Conservation (phyloP, 2,797 vertebrate genomes). For the Helarctos malayanus region DNA sequence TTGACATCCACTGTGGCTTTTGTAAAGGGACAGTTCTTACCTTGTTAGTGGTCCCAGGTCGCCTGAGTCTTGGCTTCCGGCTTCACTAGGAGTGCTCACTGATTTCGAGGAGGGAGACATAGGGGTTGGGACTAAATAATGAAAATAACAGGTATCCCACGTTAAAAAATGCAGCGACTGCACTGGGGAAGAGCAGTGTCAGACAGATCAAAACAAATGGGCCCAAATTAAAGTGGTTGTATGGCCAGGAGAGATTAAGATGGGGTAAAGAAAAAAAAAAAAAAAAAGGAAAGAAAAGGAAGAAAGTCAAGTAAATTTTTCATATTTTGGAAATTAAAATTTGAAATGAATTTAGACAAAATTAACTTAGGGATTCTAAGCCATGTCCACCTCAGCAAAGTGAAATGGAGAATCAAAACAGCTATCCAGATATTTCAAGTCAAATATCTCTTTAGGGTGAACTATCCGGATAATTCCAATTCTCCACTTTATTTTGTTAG, state of each 20-base stretch:
- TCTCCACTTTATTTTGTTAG: slow-evolving; percentile 82
- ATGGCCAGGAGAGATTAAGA: slow-evolving; percentile 91
- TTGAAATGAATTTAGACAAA: slow-evolving; percentile 88
- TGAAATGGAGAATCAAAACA: slow-evolving; percentile 76
- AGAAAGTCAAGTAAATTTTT: slow-evolving; percentile 91
- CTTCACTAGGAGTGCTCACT: slow-evolving; percentile 95
- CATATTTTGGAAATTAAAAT: slow-evolving; percentile 86
- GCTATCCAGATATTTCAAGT: slow-evolving; percentile 60
- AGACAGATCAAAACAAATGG: slow-evolving; percentile 91
- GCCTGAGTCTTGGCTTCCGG: slow-evolving; percentile 95
- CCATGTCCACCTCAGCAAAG: slow-evolving; percentile 76
- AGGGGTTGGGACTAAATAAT: slow-evolving; percentile 97
- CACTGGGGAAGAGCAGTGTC: slow-evolving; percentile 93
- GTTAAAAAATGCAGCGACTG: slow-evolving; percentile 95
- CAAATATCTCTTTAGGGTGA: background rate
- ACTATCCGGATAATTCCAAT: slow-evolving; percentile 66
- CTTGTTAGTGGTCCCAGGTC: slow-evolving; percentile 93
- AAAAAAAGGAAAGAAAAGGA: slow-evolving; percentile 90
- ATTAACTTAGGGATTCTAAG: slow-evolving; percentile 78
- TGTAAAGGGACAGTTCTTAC: slow-evolving; percentile 88
- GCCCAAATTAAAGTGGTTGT: slow-evolving; percentile 89
- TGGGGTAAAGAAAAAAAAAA: slow-evolving; percentile 87
- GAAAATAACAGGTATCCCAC: slow-evolving; percentile 95
- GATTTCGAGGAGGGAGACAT: slow-evolving; percentile 96
- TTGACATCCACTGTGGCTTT: background rate